Evolutionary conservation across 1,140 invertebrate genomes (phyloP), one percentile per base, ranked within the genome.

Genomic region (Epicauta chinensis): DNA sequence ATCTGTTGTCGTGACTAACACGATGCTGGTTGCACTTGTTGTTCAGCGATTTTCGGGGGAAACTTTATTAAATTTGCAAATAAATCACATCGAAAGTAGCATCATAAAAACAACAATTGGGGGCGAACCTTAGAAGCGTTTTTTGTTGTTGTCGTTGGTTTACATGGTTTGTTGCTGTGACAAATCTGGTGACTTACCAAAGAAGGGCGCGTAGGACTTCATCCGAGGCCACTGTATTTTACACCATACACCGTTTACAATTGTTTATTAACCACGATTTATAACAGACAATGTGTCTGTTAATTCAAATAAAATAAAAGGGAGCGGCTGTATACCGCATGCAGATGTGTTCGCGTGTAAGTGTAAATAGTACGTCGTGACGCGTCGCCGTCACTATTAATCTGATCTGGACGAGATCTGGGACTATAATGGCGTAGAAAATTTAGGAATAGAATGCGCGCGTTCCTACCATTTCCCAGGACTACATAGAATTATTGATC

Each of bases 211-310:
- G 54, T 60, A 29, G 39, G 56, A 56, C 42, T 51, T 63, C 61
- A 63, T 63, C 61, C 61, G 61, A 63, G 61, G 61, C 61, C 55
- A 60, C 61, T 58, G 44, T 58, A 35, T 51, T 43, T 61, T 63
- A 63, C 61, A 63, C 61, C 61, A 63, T 63, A 61, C 55, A 63
- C 61, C 48, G 46, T 31, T 34, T 34, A 34, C 3, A 54, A 40
- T 15, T n/a, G 16, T 45, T 39, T 51, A 39, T 48, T 44, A 38
- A 6, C 35, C 16, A 37, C 31, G 44, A 40, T 44, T 35, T 42
- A 30, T 38, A 49, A 43, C 51, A 40, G 40, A 12, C 47, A 51
- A 37, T 32, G 45, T 42, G 37, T 41, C 39, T 34, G 32, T 34
- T 34, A 9, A 3, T 34, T 34, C 3, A 34, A 23, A 23, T 23